Conservation (phyloP, 1,140 invertebrate genomes). For the Drosophila suzukii region DNA sequence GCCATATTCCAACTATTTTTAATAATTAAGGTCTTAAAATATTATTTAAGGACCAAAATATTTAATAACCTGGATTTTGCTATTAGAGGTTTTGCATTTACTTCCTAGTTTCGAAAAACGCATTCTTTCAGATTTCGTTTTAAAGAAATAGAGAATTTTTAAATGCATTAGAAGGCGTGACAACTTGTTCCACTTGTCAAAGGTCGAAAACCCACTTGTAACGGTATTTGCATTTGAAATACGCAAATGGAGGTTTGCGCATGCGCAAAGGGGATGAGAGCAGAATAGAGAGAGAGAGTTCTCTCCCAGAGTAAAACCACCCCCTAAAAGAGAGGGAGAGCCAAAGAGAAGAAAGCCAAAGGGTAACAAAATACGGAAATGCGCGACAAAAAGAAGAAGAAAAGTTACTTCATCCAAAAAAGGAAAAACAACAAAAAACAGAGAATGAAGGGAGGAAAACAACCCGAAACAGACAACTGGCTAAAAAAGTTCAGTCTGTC, state of each 20-base stretch:
- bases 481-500: slow-evolving; percentile 46
- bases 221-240: slow-evolving; percentile 55
- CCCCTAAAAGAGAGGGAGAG: slow-evolving; percentile 11
- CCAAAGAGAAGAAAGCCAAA: slow-evolving; percentile 64
- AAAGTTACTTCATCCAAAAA: slow-evolving; percentile 59
- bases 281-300: slow-evolving; percentile 11
- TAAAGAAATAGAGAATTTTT: neutral
- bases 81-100: no score
- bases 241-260: slow-evolving; percentile 25
- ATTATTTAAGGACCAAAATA: no score
- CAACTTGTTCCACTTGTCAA: slow-evolving; percentile 1
- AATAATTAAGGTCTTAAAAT: no score
- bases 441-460: slow-evolving; percentile 40
- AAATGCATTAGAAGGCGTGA: neutral
- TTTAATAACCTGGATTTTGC: no score
- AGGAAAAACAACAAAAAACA: slow-evolving; percentile 1
- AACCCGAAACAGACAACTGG: slow-evolving; percentile 36
- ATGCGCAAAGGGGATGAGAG: slow-evolving; percentile 39
- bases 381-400: slow-evolving; percentile 58
- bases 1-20: no score
- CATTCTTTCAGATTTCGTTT: no score
- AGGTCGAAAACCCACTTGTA: slow-evolving; percentile 16
- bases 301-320: slow-evolving; percentile 3
- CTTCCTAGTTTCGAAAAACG: no score
- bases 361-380: slow-evolving; percentile 80